phyloP scores from a whole-genome alignment of 1,140 invertebrate species.

The Drosophila murphyi region DNA sequence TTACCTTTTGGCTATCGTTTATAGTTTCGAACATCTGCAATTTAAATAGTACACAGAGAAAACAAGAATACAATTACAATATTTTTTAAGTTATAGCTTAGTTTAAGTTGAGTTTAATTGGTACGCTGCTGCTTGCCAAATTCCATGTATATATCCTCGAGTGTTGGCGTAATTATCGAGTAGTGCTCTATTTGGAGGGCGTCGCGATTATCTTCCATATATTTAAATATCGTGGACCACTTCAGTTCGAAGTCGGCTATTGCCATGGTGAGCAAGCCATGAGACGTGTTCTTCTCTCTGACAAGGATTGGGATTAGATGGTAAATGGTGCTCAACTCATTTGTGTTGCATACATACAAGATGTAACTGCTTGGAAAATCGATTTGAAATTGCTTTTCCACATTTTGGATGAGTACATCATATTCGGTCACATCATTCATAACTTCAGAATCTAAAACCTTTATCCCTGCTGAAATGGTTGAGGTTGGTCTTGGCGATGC shows the following conservation, averaged over 20 bases:
- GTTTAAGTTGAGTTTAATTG: not conserved
- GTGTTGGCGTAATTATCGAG: constrained; percentile 48
- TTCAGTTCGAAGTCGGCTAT: constrained; percentile 41
- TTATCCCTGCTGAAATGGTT: not conserved
- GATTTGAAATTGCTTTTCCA: constrained; percentile 10
- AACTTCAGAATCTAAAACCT: not conserved
- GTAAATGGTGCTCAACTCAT: too few relatives aligned
- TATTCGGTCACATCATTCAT: not conserved
- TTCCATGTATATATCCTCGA: constrained; percentile 62
- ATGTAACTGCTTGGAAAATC: constrained; percentile 43
- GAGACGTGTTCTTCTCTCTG: constrained; percentile 32
- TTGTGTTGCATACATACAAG: constrained; percentile 15
- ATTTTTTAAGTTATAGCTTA: too few relatives aligned
- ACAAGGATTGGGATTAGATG: not conserved
- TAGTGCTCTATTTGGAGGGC: constrained; percentile 52
- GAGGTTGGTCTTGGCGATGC: not conserved
- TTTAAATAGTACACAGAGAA: not conserved
- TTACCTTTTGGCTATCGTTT: not conserved
- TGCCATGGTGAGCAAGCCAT: constrained; percentile 42
- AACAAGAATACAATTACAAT: too few relatives aligned
- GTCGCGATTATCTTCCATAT: constrained; percentile 34
- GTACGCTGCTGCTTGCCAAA: constrained; percentile 8
- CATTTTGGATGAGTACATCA: not conserved
- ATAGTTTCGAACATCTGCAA: not conserved
- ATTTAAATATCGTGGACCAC: constrained; percentile 47